A percentile compares a stretch with the other conserved stretches of the same genome.
Evolutionary conservation across 2,888 invertebrate species (phyloP).

Genomic region (Autographa pulchrina): DNA sequence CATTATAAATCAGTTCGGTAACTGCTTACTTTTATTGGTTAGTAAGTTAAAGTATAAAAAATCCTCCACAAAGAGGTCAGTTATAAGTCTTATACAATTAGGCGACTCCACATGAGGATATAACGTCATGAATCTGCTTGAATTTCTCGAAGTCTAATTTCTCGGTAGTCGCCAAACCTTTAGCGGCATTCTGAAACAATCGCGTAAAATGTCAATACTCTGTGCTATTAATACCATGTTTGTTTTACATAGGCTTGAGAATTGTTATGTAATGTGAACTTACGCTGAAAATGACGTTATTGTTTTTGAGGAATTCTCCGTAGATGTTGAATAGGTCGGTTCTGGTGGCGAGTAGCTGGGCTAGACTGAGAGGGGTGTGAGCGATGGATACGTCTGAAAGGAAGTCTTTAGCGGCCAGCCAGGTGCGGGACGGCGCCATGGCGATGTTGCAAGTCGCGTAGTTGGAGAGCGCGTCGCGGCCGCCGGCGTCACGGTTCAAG

Average conservation of each 20-base stretch:
- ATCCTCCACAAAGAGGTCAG: slow-evolving; percentile 18
- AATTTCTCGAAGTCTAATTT: slow-evolving; percentile 84
- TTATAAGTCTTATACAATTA: slow-evolving; percentile 46
- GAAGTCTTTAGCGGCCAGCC: slow-evolving; percentile 84
- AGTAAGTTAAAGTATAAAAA: slow-evolving; percentile 18
- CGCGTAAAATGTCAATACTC: neutral
- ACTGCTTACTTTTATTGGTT: slow-evolving; percentile 11
- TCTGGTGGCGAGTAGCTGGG: slow-evolving; percentile 86
- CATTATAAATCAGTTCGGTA: slow-evolving; percentile 3
- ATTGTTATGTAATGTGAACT: slow-evolving; percentile 61
- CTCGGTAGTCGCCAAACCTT: slow-evolving; percentile 80
- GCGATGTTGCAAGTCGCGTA: slow-evolving; percentile 90
- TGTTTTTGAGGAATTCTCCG: slow-evolving; percentile 88
- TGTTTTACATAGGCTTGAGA: neutral
- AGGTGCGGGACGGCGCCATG: slow-evolving; percentile 89
- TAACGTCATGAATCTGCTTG: slow-evolving; percentile 81
- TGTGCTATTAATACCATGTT: neutral
- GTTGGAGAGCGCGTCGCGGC: slow-evolving; percentile 86
- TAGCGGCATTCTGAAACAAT: slow-evolving; percentile 80
- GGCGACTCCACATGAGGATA: slow-evolving; percentile 76
- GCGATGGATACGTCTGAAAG: slow-evolving; percentile 90
- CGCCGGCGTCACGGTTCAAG: slow-evolving; percentile 86
- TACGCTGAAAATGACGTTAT: slow-evolving; percentile 85
- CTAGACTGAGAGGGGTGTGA: slow-evolving; percentile 90
- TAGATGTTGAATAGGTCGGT: slow-evolving; percentile 91